These are phyloP conservation scores for Hyposoter dolosus DNA, from an alignment of 2,888 invertebrate species.

Conservation along the genomic window DNA sequence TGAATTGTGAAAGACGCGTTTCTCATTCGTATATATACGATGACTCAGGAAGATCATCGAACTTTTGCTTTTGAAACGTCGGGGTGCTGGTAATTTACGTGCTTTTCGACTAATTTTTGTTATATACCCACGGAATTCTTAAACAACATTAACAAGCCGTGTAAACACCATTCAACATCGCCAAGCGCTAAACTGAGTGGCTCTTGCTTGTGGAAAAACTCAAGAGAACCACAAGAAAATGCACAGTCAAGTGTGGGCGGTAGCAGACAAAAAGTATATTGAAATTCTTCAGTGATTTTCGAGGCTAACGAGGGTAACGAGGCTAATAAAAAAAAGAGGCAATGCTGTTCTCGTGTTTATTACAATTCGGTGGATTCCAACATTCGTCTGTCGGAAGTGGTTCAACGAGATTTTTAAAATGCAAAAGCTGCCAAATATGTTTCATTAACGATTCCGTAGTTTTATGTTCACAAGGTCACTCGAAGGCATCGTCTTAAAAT, in stretches of 20 bases:
- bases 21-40: neutral
- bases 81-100: neutral
- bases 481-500: neutral
- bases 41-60: constrained; percentile 19
- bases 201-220: neutral
- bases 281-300: constrained; percentile 66
- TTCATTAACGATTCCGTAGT: neutral
- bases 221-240: constrained; percentile 9
- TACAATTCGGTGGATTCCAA: neutral
- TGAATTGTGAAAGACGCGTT: neutral
- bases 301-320: constrained; percentile 3
- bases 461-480: neutral
- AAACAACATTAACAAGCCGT: constrained; percentile 32
- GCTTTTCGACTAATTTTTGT: constrained; percentile 16
- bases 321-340: constrained; percentile 19
- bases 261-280: constrained; percentile 46
- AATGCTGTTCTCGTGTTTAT: constrained; percentile 7
- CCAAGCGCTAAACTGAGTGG: neutral
- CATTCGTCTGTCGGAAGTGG: neutral
- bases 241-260: constrained; percentile 71
- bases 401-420: constrained; percentile 6
- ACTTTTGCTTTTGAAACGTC: constrained; percentile 15
- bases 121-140: neutral
- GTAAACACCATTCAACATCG: constrained; percentile 30
- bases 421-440: constrained; percentile 1